phyloP scores from a whole-genome alignment of 2,797 vertebrate genomes.

The Scyliorhinus canicula region DNA sequence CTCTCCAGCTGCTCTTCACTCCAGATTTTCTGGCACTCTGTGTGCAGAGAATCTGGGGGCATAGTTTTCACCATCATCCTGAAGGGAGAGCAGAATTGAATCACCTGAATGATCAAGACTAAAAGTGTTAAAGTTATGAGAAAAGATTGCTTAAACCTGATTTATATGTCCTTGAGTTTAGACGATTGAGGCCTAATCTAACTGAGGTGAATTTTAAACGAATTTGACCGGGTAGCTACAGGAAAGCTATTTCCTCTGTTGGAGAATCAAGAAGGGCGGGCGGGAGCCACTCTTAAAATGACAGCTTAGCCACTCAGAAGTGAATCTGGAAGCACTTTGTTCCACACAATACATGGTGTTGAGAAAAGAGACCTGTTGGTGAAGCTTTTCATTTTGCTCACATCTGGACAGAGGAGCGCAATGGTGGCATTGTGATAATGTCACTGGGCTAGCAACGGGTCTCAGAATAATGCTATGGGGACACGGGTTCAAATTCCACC shows the following conservation, averaged over 20 bases:
- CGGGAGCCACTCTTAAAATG: not conserved
- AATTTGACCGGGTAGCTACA: not conserved
- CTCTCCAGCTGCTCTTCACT: too few species aligned
- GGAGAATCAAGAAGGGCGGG: not conserved
- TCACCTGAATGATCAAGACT: not conserved
- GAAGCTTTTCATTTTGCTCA: too few species aligned
- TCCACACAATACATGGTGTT: not conserved
- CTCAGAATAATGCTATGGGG: too few species aligned
- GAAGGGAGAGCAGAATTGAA: not conserved
- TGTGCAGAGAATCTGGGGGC: too few species aligned
- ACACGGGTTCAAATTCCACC: too few species aligned
- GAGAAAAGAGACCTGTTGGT: too few species aligned
- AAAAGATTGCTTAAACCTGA: not conserved
- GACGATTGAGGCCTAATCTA: not conserved
- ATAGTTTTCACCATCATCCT: too few species aligned
- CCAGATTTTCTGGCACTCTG: too few species aligned
- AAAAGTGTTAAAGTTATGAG: not conserved
- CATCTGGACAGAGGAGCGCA: too few species aligned
- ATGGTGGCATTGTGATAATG: too few species aligned
- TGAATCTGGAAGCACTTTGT: not conserved
- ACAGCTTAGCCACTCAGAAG: not conserved
- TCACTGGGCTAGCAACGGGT: too few species aligned
- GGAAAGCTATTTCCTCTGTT: not conserved
- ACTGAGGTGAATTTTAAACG: not conserved
- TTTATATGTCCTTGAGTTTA: not conserved